phyloP scores from a whole-genome alignment of 2,113 vertebrate species.

The rabbit (Oryctolagus cuniculus) region DNA sequence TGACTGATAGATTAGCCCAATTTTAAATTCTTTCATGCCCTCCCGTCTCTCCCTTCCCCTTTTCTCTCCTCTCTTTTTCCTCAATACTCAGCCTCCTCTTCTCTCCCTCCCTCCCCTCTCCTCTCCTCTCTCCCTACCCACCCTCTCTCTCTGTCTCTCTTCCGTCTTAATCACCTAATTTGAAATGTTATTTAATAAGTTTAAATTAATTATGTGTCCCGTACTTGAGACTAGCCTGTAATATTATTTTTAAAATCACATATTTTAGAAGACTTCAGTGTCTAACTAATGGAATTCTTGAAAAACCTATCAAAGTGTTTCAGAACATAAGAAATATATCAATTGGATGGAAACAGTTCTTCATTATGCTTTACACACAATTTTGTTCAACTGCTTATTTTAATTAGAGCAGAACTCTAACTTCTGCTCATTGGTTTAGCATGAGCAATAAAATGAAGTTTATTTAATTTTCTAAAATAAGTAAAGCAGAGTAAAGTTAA shows the following conservation, averaged over 20 bases:
- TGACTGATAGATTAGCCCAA: neutral
- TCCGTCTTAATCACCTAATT: slow-evolving; percentile 57
- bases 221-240: slow-evolving; percentile 53
- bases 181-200: slow-evolving; percentile 62
- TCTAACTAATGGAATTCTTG: slow-evolving; percentile 61
- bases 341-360: slow-evolving; percentile 78
- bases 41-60: neutral
- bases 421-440: slow-evolving; percentile 85
- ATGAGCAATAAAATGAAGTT: slow-evolving; percentile 87
- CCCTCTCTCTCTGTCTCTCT: neutral
- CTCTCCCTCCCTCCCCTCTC: neutral
- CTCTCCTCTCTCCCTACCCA: no score
- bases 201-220: slow-evolving; percentile 61
- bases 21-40: slow-evolving; percentile 6
- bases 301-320: slow-evolving; percentile 75
- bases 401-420: slow-evolving; percentile 85
- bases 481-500: slow-evolving; percentile 87
- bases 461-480: slow-evolving; percentile 91
- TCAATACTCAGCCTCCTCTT: neutral
- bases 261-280: slow-evolving; percentile 72
- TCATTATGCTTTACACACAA: slow-evolving; percentile 81
- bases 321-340: slow-evolving; percentile 77
- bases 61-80: neutral
- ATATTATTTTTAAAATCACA: slow-evolving; percentile 76
- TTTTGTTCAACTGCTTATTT: slow-evolving; percentile 85